Evolutionary conservation across 2,888 invertebrate genomes (phyloP).

Genomic region (Seira musarum): DNA sequence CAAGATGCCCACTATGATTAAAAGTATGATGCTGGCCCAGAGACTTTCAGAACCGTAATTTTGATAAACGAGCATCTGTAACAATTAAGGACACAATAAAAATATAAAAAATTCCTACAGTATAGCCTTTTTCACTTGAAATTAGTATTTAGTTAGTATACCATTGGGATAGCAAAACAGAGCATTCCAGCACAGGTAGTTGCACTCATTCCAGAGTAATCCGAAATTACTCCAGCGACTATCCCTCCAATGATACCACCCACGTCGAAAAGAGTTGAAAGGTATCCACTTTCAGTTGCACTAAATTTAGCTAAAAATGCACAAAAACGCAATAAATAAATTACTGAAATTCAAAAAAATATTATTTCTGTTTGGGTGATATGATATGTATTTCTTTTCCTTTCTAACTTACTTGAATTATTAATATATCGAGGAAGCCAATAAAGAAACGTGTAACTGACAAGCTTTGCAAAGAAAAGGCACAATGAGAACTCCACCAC

Average conservation of each 20-base stretch:
- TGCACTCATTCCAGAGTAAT: slow-evolving; percentile 87
- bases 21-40: slow-evolving; percentile 78
- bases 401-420: slow-evolving; percentile 84
- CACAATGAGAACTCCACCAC: slow-evolving; percentile 94
- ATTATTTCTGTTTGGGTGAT: no score
- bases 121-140: no score
- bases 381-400: no score
- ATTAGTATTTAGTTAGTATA: no score
- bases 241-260: slow-evolving; percentile 94
- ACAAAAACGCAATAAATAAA: background rate
- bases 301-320: slow-evolving; percentile 77
- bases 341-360: no score
- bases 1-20: slow-evolving; percentile 84
- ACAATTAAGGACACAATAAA: background rate
- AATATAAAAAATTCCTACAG: no score
- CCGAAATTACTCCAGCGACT: slow-evolving; percentile 88
- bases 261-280: slow-evolving; percentile 88
- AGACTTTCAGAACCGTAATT: slow-evolving; percentile 79
- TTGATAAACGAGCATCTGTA: slow-evolving; percentile 86
- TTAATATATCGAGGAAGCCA: slow-evolving; percentile 96
- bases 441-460: slow-evolving; percentile 96
- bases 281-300: slow-evolving; percentile 81
- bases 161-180: slow-evolving; percentile 85
- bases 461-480: slow-evolving; percentile 96
- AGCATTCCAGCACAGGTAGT: slow-evolving; percentile 90